phyloP scores from a whole-genome alignment of 2,113 vertebrate genomes.

The Coturnix japonica region DNA sequence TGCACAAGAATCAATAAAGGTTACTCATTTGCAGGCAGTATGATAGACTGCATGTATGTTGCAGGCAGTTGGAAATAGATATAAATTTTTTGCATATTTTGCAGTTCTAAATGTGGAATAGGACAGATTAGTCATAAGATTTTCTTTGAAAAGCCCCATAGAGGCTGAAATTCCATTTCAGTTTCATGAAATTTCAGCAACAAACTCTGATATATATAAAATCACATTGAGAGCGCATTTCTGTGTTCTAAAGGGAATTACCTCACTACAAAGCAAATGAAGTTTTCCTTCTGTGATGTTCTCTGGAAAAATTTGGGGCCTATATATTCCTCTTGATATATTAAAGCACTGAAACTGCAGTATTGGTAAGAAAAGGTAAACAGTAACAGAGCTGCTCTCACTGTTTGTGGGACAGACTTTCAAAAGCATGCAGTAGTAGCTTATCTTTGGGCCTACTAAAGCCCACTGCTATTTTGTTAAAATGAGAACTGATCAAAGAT shows the following conservation, averaged over 20 bases:
- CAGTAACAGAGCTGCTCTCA: neutral
- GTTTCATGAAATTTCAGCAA: neutral
- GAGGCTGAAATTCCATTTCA: neutral
- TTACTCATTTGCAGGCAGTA: constrained; percentile 28
- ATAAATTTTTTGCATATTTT: neutral
- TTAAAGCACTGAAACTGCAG: neutral
- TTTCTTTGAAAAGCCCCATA: neutral
- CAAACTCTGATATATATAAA: neutral
- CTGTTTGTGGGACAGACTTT: neutral
- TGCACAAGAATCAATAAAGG: constrained; percentile 33
- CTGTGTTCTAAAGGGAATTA: neutral
- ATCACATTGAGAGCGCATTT: neutral
- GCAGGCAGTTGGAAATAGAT: neutral
- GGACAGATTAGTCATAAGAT: neutral
- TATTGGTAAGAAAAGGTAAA: neutral
- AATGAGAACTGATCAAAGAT: neutral
- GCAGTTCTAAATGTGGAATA: neutral
- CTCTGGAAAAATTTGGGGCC: neutral
- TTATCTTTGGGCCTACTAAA: neutral
- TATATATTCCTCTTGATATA: neutral
- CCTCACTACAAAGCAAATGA: neutral
- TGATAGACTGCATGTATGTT: constrained; percentile 3
- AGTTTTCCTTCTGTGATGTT: neutral
- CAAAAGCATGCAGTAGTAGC: neutral
- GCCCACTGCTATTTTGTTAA: neutral